phyloP scores from a whole-genome alignment of 2,888 invertebrate species.

The Rhaphigaster nebulosa region DNA sequence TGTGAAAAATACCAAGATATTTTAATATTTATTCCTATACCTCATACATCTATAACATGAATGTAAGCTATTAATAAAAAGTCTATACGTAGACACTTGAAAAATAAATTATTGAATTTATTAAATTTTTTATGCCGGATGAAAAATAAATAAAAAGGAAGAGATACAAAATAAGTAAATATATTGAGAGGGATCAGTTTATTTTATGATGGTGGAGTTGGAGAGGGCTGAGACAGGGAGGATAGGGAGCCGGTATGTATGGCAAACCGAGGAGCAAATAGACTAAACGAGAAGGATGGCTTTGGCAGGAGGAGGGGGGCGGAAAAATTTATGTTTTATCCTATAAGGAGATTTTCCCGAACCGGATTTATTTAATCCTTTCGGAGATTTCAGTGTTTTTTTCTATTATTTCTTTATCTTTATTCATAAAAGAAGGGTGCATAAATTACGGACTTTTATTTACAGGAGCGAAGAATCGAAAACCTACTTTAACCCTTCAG shows the following conservation, averaged over 20 bases:
- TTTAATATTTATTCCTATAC: background rate
- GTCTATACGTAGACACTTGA: too few species aligned
- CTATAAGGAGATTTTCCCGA: slow-evolving; percentile 20
- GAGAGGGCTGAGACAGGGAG: background rate
- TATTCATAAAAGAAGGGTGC: background rate
- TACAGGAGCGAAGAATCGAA: background rate
- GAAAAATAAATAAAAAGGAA: background rate
- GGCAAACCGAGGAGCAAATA: slow-evolving; percentile 31
- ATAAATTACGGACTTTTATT: background rate
- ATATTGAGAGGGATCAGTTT: background rate
- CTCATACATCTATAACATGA: background rate
- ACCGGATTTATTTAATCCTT: slow-evolving; percentile 38
- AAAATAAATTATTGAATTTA: background rate
- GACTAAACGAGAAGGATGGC: slow-evolving; percentile 19
- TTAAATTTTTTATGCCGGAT: background rate
- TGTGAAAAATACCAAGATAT: too few species aligned
- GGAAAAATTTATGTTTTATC: slow-evolving; percentile 36
- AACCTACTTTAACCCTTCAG: too few species aligned
- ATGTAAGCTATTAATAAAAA: background rate
- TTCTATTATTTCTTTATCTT: slow-evolving; percentile 12
- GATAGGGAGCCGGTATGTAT: background rate
- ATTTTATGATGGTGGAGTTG: background rate
- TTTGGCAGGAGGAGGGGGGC: background rate
- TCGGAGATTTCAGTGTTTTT: background rate
- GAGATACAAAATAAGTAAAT: slow-evolving; percentile 18